Percentiles rank a stretch among this genome's conserved stretches.
Conservation (phyloP, 2,797 vertebrate species). For the Clarias pachynema region DNA sequence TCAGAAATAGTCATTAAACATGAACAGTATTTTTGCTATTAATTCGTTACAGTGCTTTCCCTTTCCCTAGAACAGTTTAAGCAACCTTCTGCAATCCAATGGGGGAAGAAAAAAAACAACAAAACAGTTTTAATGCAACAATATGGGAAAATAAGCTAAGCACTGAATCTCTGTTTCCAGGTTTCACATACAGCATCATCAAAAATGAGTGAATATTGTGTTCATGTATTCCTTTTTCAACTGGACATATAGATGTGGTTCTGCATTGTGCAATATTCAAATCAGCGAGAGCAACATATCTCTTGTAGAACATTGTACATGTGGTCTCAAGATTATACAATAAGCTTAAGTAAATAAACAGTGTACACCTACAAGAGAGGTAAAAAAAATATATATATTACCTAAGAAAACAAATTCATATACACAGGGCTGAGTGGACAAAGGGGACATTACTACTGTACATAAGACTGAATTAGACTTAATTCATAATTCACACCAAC, state of each 20-base stretch:
- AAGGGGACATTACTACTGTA: not conserved
- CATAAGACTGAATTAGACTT: not conserved
- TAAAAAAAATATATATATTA: too few species aligned
- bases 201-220: not conserved
- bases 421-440: not conserved
- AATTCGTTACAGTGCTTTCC: slow-evolving; percentile 9
- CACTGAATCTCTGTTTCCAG: not conserved
- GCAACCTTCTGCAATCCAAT: not conserved
- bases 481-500: not conserved
- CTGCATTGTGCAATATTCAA: not conserved
- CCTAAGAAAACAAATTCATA: not conserved
- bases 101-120: not conserved
- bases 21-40: slow-evolving; percentile 18
- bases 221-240: not conserved
- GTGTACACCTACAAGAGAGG: slow-evolving; percentile 6
- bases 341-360: not conserved
- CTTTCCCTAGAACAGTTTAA: not conserved
- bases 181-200: not conserved
- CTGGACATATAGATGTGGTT: not conserved
- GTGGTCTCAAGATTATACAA: not conserved
- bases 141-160: not conserved
- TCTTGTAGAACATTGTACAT: not conserved
- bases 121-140: not conserved
- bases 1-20: not conserved
- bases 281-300: not conserved